phyloP scores from a whole-genome alignment of 2,888 invertebrate genomes.

The Dryomyza anilis region DNA sequence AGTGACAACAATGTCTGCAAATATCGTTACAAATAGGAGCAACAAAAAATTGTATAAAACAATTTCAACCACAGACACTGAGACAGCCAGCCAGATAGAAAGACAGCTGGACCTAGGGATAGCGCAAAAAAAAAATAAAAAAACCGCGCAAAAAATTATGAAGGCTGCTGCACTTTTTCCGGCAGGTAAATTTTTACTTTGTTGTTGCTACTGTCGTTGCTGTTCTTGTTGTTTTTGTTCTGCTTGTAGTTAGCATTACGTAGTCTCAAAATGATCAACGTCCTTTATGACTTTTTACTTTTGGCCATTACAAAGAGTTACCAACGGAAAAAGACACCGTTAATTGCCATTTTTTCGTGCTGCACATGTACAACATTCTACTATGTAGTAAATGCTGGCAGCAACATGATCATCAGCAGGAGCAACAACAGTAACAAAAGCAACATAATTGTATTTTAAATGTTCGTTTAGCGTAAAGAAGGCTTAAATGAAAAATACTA shows the following conservation, averaged over 20 bases:
- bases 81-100: constrained; percentile 16
- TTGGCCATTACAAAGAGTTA: constrained; percentile 30
- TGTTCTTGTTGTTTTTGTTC: background rate
- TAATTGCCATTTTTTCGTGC: constrained; percentile 21
- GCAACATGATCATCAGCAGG: constrained; percentile 2
- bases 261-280: too few species aligned
- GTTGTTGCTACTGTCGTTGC: background rate
- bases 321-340: constrained; percentile 41
- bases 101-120: background rate
- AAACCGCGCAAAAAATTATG: constrained; percentile 21
- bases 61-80: constrained; percentile 39
- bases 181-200: background rate
- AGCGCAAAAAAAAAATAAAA: constrained; percentile 49
- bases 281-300: background rate
- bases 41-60: too few species aligned
- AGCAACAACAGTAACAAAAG: constrained; percentile 11
- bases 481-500: background rate
- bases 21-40: too few species aligned
- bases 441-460: constrained; percentile 56
- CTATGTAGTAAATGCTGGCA: background rate
- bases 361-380: too few species aligned
- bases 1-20: background rate
- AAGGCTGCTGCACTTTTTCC: background rate
- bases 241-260: background rate
- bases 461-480: constrained; percentile 34